Evolutionary conservation across 2,888 invertebrate species (phyloP).

Genomic region (Scaptomyza reducta): DNA sequence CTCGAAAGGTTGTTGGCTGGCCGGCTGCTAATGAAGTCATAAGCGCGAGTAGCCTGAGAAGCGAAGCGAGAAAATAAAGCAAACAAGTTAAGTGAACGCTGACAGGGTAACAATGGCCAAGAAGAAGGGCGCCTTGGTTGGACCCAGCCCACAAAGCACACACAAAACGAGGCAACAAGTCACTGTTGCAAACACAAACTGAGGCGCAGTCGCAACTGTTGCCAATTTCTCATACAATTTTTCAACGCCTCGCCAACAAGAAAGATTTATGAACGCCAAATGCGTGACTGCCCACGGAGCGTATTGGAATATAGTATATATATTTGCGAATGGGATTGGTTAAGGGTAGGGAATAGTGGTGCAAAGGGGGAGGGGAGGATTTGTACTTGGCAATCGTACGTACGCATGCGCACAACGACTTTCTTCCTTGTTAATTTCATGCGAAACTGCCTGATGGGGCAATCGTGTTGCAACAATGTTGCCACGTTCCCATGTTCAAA

Average conservation of each 20-base stretch:
- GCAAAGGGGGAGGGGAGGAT: neutral
- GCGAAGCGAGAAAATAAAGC: constrained; percentile 30
- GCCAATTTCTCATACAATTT: constrained; percentile 67
- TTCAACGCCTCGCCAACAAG: constrained; percentile 68
- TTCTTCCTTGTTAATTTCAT: constrained; percentile 70
- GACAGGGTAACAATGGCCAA: constrained; percentile 56
- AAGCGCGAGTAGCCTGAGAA: constrained; percentile 28
- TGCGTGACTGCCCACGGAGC: constrained; percentile 73
- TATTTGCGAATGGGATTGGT: constrained; percentile 5
- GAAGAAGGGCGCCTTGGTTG: constrained; percentile 54
- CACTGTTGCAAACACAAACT: constrained; percentile 34
- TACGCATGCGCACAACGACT: constrained; percentile 60
- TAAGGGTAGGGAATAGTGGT: neutral
- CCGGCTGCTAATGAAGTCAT: constrained; percentile 72
- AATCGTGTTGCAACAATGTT: constrained; percentile 23
- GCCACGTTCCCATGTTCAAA: constrained; percentile 59
- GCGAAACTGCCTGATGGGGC: constrained; percentile 40
- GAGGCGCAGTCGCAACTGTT: constrained; percentile 63
- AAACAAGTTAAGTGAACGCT: constrained; percentile 1
- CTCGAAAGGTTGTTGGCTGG: constrained; percentile 62
- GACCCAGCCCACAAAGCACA: constrained; percentile 42
- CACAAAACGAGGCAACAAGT: constrained; percentile 31
- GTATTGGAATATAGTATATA: neutral
- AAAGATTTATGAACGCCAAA: constrained; percentile 71
- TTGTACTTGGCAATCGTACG: constrained; percentile 23